A percentile compares a stretch with the other conserved stretches of the same genome.
phyloP scores from a whole-genome alignment of 2,113 vertebrate genomes.

The Melanotaenia duboulayi region DNA sequence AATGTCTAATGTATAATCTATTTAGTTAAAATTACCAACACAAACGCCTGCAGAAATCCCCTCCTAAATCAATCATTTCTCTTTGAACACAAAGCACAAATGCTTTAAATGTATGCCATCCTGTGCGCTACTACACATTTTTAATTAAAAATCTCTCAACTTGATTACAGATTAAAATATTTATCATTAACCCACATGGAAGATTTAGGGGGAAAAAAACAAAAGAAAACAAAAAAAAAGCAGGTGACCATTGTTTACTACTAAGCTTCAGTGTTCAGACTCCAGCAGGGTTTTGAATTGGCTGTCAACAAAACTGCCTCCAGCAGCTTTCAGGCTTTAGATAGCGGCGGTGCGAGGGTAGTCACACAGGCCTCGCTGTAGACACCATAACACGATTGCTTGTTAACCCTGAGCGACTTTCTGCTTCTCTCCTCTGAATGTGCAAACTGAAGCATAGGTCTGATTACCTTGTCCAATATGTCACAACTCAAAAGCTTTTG shows the following conservation, averaged over 20 bases:
- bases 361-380: slow-evolving; percentile 7
- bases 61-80: neutral
- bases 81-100: neutral
- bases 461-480: neutral
- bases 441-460: neutral
- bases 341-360: neutral
- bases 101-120: too few species aligned
- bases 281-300: slow-evolving; percentile 51
- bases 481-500: neutral
- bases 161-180: neutral
- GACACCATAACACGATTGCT: neutral
- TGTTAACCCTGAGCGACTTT: neutral
- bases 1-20: neutral
- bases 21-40: neutral
- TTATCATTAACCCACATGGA: neutral
- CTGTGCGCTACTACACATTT: too few species aligned
- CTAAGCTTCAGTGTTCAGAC: slow-evolving; percentile 32
- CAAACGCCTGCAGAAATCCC: neutral
- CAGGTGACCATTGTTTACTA: neutral
- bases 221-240: neutral
- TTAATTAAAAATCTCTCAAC: neutral
- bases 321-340: slow-evolving; percentile 18
- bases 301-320: slow-evolving; percentile 21
- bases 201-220: too few species aligned
- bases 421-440: neutral